Percentiles rank a stretch among this genome's conserved stretches.
These are phyloP conservation scores for Amphipoea lucens DNA, from an alignment of 2,888 invertebrate genomes.

Conservation along the genomic window DNA sequence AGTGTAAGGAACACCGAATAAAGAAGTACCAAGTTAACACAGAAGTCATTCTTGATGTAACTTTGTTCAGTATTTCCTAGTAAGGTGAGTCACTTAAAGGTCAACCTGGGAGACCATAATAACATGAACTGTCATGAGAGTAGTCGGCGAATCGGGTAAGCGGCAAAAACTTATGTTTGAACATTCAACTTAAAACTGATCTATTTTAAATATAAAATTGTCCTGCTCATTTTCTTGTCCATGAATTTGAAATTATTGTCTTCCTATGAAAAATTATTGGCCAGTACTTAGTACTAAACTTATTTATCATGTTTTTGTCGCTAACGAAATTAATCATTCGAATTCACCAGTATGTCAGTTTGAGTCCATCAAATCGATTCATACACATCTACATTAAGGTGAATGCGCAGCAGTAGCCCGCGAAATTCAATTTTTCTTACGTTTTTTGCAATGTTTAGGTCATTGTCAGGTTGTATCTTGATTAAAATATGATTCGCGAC, in stretches of 20 bases:
- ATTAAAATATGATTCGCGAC: too few relatives aligned
- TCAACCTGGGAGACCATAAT: not conserved
- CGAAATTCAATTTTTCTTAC: too few relatives aligned
- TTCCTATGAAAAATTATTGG: slow-evolving; percentile 33
- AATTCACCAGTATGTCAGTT: slow-evolving; percentile 38
- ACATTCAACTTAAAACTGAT: slow-evolving; percentile 40
- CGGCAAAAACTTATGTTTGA: slow-evolving; percentile 24
- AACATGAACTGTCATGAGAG: slow-evolving; percentile 13
- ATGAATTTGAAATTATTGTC: slow-evolving; percentile 44
- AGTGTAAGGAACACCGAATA: not conserved
- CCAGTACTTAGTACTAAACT: slow-evolving; percentile 21
- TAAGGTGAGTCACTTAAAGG: not conserved
- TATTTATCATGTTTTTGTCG: slow-evolving; percentile 31
- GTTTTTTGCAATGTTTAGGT: too few relatives aligned
- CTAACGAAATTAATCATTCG: slow-evolving; percentile 30
- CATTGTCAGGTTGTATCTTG: too few relatives aligned
- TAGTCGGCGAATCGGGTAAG: slow-evolving; percentile 58
- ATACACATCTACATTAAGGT: slow-evolving; percentile 16
- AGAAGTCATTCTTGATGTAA: not conserved
- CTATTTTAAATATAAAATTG: slow-evolving; percentile 34
- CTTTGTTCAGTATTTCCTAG: slow-evolving; percentile 19
- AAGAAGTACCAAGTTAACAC: not conserved
- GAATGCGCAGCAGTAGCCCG: too few relatives aligned
- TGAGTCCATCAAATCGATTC: slow-evolving; percentile 35
- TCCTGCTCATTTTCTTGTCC: slow-evolving; percentile 35